phyloP scores from a whole-genome alignment of 23 tunicate genomes.

The Styela clava region DNA sequence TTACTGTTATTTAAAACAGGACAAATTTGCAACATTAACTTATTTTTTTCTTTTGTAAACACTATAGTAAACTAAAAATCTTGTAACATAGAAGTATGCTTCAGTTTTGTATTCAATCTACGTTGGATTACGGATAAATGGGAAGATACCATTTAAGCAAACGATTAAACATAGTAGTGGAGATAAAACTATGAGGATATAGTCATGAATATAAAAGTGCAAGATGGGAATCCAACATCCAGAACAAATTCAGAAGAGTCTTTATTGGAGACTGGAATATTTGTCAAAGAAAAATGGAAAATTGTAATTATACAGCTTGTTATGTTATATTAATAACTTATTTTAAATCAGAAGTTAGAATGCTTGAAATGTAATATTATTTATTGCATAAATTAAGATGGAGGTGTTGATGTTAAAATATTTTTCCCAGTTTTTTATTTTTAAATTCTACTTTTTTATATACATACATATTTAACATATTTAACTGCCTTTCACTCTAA shows the following conservation, averaged over 20 bases:
- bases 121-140: neutral
- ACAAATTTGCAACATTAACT: no score
- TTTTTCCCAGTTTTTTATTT: no score
- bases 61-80: neutral
- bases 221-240: slow-evolving; percentile 19
- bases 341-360: neutral
- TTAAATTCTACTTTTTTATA: no score
- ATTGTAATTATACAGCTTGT: slow-evolving; percentile 35
- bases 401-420: no score
- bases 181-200: neutral
- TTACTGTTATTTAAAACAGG: no score
- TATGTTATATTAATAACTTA: no score
- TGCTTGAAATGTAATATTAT: no score
- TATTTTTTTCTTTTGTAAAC: no score
- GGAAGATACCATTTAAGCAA: neutral
- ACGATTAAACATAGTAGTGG: neutral
- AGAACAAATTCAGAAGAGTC: slow-evolving; percentile 37
- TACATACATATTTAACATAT: no score
- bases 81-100: neutral
- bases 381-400: no score
- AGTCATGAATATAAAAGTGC: slow-evolving; percentile 16
- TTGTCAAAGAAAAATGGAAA: slow-evolving; percentile 50
- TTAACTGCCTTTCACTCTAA: no score
- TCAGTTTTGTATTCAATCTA: neutral
- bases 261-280: slow-evolving; percentile 40